Evolutionary conservation across 1,140 invertebrate genomes (phyloP), one percentile per base, ranked within the genome.

Genomic region (Homarus americanus): DNA sequence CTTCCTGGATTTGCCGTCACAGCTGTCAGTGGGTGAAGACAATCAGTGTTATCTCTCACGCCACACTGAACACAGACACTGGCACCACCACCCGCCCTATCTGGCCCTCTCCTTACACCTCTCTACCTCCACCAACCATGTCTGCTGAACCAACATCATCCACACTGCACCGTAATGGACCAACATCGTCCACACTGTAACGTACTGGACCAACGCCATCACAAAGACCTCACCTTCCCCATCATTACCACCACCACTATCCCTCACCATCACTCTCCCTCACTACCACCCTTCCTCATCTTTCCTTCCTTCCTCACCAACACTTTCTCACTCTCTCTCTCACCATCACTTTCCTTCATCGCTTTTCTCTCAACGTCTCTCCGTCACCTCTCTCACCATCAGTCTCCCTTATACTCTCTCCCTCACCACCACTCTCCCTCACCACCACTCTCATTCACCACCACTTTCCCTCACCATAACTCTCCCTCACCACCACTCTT

Each of bases 21-120:
- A 63, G 49, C 79, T 63, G 79, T 63, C 79, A 82, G 20, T 32
- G 49, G 15, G 36, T 36, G 53, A 38, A 44, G 49, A 82, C 53
- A 82, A 82, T 58, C 41, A 36, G 79, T 63, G 53, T 82, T 82
- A 82, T 82, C 79, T 82, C 79, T 82, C 34, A 82, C 79, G 49
- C 79, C 41, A 36, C 79, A 17, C 41, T 82, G 63, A 63, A 17
- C 53, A 36, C 38, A 63, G 32, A 82, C 79, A 82, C 24, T 32
- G 32, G 78, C 28, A 34, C 75, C n/a, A n/a, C n/a, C n/a, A 7
- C 38, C 75, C 75, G 41, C 78, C n/a, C 12, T 34, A 49, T 10
- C 44, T 49, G 44, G 44, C 44, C 15, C 7, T 49, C 44, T 49
- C 44, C 44, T 49, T 15, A 49, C 44, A 49, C 76, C 40, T 24